Evolutionary conservation across 1,140 invertebrate species (phyloP), one percentile per base, ranked within the genome.

Genomic region (Heliconius himera): DNA sequence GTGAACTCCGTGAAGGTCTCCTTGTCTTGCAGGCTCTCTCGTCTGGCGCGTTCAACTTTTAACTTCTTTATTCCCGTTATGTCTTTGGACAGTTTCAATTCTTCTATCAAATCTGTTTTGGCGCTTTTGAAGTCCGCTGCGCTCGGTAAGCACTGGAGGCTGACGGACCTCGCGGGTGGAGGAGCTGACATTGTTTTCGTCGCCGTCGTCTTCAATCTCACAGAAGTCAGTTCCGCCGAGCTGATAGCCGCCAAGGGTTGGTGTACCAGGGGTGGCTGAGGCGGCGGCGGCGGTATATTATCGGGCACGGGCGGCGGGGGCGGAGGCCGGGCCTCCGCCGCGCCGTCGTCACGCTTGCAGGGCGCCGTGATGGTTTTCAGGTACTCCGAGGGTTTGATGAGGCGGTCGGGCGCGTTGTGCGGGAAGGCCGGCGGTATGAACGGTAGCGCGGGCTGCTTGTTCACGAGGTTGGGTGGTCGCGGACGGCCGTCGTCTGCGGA

Each of bases 361-460:
- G 92, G 92, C 89, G 92, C 91, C 92, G 92, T 93, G 90, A 98
- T 97, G 88, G 97, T 98, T 85, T 96, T 96, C 79, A 99, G 95
- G 93, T 99, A 99, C 91, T 99, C 98, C 51, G 97, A 98, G 60
- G 98, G 98, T 89, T 98, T 98, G 88, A 99, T 98, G 70, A 98
- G 96, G 60, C 96, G 96, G 89, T 98, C 97, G 73, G 97, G 96
- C 84, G 95, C 95, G 83, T 95, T 95, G 87, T 96, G 95, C 46
- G 96, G 96, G 94, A 98, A 98, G 91, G 97, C 97, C 36, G 98
- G 98, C 70, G 98, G 98, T 89, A 98, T 97, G 95, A 98, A 98
- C 81, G 98, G 97, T 79, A 98, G 93, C 83, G 96, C 97, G 91
- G 97, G 96, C 92, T 98, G 97, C 92, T 97, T 97, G 95, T 97